Conservation (phyloP, 1,140 invertebrate species). For the Ceratina calcarata region DNA sequence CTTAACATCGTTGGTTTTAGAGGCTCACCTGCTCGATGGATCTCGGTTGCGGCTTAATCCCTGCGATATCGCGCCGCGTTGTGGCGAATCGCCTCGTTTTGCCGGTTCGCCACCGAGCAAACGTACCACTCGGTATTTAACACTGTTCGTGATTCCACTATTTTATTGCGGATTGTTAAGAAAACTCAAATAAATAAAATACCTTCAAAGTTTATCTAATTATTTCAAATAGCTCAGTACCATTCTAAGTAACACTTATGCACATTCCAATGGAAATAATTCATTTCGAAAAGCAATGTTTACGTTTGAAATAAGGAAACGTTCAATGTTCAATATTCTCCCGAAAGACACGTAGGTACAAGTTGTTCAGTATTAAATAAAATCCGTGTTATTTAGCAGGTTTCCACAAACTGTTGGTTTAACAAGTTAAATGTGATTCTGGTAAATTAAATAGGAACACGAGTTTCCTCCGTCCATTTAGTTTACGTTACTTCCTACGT, state of each 20-base stretch:
- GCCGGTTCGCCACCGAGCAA: neutral
- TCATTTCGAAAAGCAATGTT: too few species aligned
- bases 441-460: neutral
- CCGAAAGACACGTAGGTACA: too few species aligned
- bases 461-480: neutral
- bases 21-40: constrained; percentile 42
- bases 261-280: too few species aligned
- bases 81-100: too few species aligned
- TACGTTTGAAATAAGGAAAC: too few species aligned
- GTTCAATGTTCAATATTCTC: too few species aligned
- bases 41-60: constrained; percentile 25
- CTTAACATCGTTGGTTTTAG: constrained; percentile 30
- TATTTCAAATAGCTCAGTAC: neutral
- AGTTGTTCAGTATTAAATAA: too few species aligned
- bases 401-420: too few species aligned
- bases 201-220: neutral
- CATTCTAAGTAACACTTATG: too few species aligned
- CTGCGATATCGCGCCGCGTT: constrained; percentile 8
- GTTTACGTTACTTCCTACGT: too few species aligned
- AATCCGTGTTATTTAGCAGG: too few species aligned
- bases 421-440: neutral
- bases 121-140: neutral
- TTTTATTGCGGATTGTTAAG: neutral
- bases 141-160: neutral
- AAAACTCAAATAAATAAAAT: neutral